Evolutionary conservation across 37 sponge, comb jelly and placozoan genomes (phyloP).

Genomic region (Spongilla lacustris): DNA sequence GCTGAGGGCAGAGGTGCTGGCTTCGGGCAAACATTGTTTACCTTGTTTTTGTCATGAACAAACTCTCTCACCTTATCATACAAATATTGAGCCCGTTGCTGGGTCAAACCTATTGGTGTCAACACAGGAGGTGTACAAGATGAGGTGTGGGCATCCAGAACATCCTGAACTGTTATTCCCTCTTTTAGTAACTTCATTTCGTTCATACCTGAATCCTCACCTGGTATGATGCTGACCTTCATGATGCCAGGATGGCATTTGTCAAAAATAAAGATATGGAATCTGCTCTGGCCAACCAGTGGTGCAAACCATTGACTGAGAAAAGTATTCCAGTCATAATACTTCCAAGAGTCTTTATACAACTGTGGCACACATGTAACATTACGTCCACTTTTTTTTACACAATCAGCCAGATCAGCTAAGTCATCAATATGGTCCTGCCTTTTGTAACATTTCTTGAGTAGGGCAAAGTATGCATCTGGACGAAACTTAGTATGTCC

Average conservation of each 20-base stretch:
- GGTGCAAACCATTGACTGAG: not conserved
- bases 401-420: not conserved
- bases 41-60: not conserved
- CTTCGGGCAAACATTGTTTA: not conserved
- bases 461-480: slow-evolving; percentile 49
- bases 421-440: not conserved
- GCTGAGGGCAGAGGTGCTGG: not conserved
- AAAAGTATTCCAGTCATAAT: not conserved
- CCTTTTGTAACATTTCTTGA: slow-evolving; percentile 12
- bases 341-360: not conserved
- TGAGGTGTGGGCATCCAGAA: not conserved
- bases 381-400: not conserved
- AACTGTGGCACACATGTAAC: not conserved
- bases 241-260: not conserved
- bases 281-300: not conserved
- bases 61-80: not conserved
- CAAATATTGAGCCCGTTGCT: not conserved
- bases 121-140: not conserved
- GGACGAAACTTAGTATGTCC: slow-evolving; percentile 58
- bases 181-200: not conserved
- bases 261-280: not conserved
- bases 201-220: not conserved
- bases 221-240: not conserved
- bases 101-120: not conserved
- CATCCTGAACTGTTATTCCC: not conserved